These are phyloP conservation scores for Montipora cactus DNA, from an alignment of 64 coral and sea anemone genomes.

Conservation along the genomic window DNA sequence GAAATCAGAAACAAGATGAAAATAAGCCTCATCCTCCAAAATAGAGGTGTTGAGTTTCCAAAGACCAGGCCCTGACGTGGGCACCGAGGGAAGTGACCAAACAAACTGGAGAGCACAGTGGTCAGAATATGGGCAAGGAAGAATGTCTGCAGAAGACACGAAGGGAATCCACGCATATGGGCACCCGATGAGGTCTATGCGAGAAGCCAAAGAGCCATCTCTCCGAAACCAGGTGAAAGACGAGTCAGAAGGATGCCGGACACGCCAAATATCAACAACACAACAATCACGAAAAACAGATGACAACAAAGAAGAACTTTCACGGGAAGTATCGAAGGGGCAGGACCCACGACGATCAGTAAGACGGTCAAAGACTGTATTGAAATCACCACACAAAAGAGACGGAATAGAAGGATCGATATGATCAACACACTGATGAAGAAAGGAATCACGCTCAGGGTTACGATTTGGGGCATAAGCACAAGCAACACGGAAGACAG, in stretches of 20 bases:
- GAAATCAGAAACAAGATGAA: neutral
- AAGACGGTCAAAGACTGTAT: neutral
- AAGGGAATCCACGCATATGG: neutral
- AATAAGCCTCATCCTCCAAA: neutral
- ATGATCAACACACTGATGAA: neutral
- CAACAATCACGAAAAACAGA: neutral
- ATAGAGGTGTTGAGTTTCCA: slow-evolving; percentile 22
- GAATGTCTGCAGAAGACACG: neutral
- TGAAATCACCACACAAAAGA: neutral
- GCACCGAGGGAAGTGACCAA: neutral
- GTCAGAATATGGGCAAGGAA: slow-evolving; percentile 36
- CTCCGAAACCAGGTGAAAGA: neutral
- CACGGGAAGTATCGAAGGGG: neutral
- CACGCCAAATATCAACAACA: neutral
- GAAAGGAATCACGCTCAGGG: neutral
- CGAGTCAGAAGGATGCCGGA: neutral
- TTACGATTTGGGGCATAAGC: slow-evolving; percentile 45
- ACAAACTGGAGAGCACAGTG: slow-evolving; percentile 26
- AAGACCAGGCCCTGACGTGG: neutral
- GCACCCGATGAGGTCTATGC: neutral
- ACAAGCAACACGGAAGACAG: neutral
- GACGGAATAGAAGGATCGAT: neutral
- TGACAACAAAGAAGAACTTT: neutral
- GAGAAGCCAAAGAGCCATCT: neutral
- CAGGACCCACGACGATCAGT: neutral